Evolutionary conservation across 2,797 vertebrate species (phyloP), one percentile per base, ranked within the genome.

Genomic region (Sebastes vulpes): DNA sequence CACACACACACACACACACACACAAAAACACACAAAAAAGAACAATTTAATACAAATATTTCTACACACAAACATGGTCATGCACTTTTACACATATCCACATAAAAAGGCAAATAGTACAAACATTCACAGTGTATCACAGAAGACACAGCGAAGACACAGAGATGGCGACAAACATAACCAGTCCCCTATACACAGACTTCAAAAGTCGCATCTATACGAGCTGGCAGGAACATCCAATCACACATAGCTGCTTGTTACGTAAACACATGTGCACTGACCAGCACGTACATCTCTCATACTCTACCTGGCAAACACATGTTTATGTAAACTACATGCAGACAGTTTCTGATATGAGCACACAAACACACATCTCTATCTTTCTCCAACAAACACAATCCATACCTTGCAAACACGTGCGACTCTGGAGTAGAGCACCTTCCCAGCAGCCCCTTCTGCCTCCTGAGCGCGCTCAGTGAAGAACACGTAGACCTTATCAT

Each of bases 401-500:
- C 70, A 3, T 91, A 93, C 96, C 96, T 97, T 97, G 90, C 96
- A 97, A 54, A 97, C 96, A 1, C 96, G 95, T 7, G 96, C 96
- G 65, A 97, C 96, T 90, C 96, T 90, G 78, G 96, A 96, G 90
- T 97, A 96, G 42, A 97, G 85, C 78, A 97, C 96, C 83, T 96
- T 97, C 78, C 96, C 96, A 60, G 94, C 93, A 38, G 94, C 91
- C 53, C 95, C 95, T 65, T 97, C 96, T 12, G 95, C 94, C 86
- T 97, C 96, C 86, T 96, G 96, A 77, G 96, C 96, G 0, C 92
- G 95, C 93, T 97, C 96, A n/a, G 95, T 96, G 92, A 97, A 97
- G 93, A 97, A 97, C 88, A 96, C 86, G 75, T 97, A 97, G 81
- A 97, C 95, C 89, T 97, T 97, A 94, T 97, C 96, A 6, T 97